phyloP scores from a whole-genome alignment of 53 echinoderm and acorn worm genomes.

The Paracentrotus lividus region DNA sequence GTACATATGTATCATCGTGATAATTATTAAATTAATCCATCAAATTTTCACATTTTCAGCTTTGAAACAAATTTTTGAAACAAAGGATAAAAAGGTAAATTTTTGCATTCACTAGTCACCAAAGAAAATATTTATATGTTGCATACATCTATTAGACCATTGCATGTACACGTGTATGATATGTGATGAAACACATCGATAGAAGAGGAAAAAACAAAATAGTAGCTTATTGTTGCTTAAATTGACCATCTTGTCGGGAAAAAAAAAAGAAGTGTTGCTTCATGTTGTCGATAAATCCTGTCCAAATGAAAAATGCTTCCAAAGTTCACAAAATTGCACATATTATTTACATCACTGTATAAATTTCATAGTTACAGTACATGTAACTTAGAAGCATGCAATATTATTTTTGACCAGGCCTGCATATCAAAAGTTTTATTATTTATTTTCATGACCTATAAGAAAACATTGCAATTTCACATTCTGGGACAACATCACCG shows the following conservation, averaged over 20 bases:
- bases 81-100: background rate
- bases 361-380: background rate
- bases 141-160: background rate
- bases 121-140: background rate
- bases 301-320: background rate
- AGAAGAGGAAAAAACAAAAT: too few relatives aligned
- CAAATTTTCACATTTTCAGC: background rate
- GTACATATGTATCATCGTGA: background rate
- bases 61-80: background rate
- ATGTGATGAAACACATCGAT: background rate
- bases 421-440: background rate
- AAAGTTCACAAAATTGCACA: background rate
- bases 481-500: too few relatives aligned
- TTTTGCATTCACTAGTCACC: background rate
- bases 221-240: too few relatives aligned
- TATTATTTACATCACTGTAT: background rate
- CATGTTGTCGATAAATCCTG: background rate
- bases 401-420: background rate
- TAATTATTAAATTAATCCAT: background rate
- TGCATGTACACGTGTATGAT: background rate
- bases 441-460: background rate
- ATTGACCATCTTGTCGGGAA: too few relatives aligned
- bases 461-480: too few relatives aligned
- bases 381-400: conserved; percentile 3
- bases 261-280: background rate